Base-by-base conservation (phyloP, 1,140 invertebrate genomes). In the Rhopalosiphum padi region DNA sequence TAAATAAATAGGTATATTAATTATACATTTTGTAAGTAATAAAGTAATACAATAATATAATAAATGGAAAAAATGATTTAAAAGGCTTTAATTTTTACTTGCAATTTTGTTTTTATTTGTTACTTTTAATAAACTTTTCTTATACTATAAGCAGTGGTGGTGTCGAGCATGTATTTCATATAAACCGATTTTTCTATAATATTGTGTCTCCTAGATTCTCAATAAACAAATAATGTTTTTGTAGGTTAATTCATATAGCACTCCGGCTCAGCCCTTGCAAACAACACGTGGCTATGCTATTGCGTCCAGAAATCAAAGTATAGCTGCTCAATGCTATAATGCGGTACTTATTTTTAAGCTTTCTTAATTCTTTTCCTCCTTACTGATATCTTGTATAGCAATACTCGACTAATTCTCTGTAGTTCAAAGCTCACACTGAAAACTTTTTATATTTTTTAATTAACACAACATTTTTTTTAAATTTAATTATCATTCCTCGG, bases 311-410 rank as follows among this genome's bases (percentile, higher is more conserved):
- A 86, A 86, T 55, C 82, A 53, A 86, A 93, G 8, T 86, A 46
- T 83, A 86, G 91, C 91, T 85, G 91, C 77, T n/a, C 91, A 85
- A 25, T 93, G 85, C 55, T 93, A 93, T 93, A 93, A 86, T 11
- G 22, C 82, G 91, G 91, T 93, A 93, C 37, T 77, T 77, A 43
- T 91, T 37, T 46, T 35, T 91, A 7, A 77, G n/a, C 5, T 82
- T 77, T 68, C 41, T 91, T 60, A 77, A 91, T 37, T 11, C 55
- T 88, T 85, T 48, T 22, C 8, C 48, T 51, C 15, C 15, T 35
- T 89, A 88, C 1, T 48, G 21, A n/a, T n/a, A 2, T 6, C 25
- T 87, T 48, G 30, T 46, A 86, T 46, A 23, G 25, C 15, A n/a
- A 46, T 86, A 86, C 25, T 86, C 15, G 41, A 4, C 37, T 11